Evolutionary conservation across 2,113 vertebrate species (phyloP).

Genomic region (Salminus brasiliensis): DNA sequence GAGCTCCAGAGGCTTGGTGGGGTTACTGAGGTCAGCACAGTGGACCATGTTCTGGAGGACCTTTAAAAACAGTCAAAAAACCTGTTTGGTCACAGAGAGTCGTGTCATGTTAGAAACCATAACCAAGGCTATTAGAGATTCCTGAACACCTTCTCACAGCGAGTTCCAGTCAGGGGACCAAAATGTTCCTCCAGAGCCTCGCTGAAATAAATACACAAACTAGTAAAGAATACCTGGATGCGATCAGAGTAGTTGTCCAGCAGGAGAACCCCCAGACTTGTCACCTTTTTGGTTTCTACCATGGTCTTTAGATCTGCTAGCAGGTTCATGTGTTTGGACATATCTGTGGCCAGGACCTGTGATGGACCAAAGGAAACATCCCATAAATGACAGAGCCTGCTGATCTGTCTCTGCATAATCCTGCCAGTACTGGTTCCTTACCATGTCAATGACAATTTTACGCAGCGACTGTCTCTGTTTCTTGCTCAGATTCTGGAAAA

Average conservation of each 20-base stretch:
- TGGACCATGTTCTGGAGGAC: constrained; percentile 94
- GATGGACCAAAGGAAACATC: neutral
- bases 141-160: neutral
- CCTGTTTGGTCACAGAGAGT: too few relatives aligned
- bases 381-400: neutral
- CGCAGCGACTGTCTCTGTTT: constrained; percentile 86
- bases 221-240: constrained; percentile 80
- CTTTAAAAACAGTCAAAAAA: constrained; percentile 68
- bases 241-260: constrained; percentile 92
- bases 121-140: neutral
- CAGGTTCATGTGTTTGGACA: constrained; percentile 96
- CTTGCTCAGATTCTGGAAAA: constrained; percentile 88
- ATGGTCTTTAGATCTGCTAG: constrained; percentile 93
- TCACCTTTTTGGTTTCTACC: constrained; percentile 98
- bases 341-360: constrained; percentile 92
- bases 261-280: constrained; percentile 87
- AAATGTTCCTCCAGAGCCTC: too few relatives aligned
- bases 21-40: constrained; percentile 92
- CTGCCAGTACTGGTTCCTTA: constrained; percentile 49
- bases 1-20: constrained; percentile 88
- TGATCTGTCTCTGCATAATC: neutral
- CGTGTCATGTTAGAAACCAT: neutral
- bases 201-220: neutral
- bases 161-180: neutral
- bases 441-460: constrained; percentile 93